phyloP scores from a whole-genome alignment of 2,113 vertebrate species.

The Rallus limicola region DNA sequence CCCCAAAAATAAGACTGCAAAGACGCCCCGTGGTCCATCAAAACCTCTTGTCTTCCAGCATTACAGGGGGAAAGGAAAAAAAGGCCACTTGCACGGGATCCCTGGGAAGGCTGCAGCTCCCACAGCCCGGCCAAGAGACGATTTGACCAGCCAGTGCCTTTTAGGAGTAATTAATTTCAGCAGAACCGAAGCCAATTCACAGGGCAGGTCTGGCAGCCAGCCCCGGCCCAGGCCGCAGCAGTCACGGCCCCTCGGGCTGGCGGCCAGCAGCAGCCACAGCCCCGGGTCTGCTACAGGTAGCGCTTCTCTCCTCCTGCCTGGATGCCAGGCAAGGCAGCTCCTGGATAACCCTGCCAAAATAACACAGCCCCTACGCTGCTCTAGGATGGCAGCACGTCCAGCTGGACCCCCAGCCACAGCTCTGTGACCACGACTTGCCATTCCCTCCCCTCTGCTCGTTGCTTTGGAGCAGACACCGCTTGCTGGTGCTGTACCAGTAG shows the following conservation, averaged over 20 bases:
- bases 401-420: neutral
- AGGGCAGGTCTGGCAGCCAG: neutral
- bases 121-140: neutral
- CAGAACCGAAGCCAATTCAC: neutral
- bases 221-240: neutral
- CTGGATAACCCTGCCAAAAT: neutral
- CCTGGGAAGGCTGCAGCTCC: neutral
- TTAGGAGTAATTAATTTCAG: neutral
- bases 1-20: neutral
- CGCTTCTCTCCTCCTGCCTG: neutral
- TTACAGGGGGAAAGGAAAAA: too few species aligned
- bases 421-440: neutral
- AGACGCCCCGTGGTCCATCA: fast-evolving
- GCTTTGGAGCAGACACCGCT: neutral
- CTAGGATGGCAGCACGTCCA: neutral
- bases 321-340: neutral
- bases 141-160: neutral
- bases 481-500: neutral
- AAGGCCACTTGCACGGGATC: neutral
- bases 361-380: neutral
- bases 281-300: neutral
- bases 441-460: neutral
- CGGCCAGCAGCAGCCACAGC: neutral
- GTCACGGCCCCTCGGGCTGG: neutral
- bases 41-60: neutral